Evolutionary conservation across 2,888 invertebrate species (phyloP).

Genomic region (Scotopteryx bipunctaria): DNA sequence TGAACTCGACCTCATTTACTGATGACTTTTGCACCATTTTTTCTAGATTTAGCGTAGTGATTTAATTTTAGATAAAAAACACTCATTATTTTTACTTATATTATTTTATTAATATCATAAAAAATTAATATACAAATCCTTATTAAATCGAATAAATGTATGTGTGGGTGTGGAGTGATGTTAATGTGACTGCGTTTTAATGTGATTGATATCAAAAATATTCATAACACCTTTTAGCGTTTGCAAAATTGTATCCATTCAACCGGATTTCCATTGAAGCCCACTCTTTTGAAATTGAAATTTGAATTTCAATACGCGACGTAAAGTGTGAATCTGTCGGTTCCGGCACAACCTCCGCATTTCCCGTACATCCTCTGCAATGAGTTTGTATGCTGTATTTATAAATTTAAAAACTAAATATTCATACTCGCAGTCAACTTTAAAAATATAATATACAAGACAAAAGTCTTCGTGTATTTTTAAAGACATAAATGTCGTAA

Average conservation of each 20-base stretch:
- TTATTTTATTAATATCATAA: neutral
- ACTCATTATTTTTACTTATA: no score
- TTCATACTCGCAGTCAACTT: no score
- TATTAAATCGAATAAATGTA: no score
- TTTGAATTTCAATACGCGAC: conserved; percentile 26
- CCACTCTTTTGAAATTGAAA: conserved; percentile 26
- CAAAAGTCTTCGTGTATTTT: no score
- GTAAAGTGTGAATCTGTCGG: conserved; percentile 24
- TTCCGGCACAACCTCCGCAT: conserved; percentile 32
- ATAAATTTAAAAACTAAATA: neutral
- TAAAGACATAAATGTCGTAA: no score
- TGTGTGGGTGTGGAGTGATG: no score
- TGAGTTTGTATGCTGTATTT: conserved; percentile 17
- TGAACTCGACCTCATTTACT: conserved; percentile 31
- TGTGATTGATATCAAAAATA: no score
- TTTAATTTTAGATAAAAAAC: no score
- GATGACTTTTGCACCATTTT: neutral
- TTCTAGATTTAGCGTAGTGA: neutral
- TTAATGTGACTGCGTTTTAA: no score
- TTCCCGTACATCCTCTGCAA: conserved; percentile 26
- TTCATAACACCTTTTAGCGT: neutral
- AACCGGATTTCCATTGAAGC: neutral
- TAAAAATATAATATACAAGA: no score
- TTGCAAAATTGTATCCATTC: neutral
- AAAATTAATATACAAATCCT: neutral